phyloP scores from a whole-genome alignment of 2,113 vertebrate species.

The Rhabdornis inornatus region DNA sequence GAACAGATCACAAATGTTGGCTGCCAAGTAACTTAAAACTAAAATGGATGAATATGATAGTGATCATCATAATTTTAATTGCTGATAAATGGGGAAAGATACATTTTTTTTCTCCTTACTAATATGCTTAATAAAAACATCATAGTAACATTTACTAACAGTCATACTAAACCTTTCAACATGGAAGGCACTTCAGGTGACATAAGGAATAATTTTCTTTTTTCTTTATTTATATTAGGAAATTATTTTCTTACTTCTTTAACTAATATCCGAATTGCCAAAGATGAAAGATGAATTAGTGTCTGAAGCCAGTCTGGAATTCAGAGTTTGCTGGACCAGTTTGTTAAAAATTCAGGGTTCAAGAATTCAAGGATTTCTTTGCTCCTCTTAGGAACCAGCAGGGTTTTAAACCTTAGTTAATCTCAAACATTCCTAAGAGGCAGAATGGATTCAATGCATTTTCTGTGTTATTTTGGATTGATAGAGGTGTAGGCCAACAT shows the following conservation, averaged over 20 bases:
- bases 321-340: background rate
- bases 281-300: background rate
- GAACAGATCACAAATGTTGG: background rate
- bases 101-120: background rate
- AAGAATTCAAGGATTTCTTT: background rate
- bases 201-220: background rate
- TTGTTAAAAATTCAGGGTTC: background rate
- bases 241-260: background rate
- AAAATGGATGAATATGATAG: background rate
- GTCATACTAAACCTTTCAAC: background rate
- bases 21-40: constrained; percentile 10
- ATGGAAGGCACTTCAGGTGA: background rate
- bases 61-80: background rate
- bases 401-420: background rate
- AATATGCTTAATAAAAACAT: background rate
- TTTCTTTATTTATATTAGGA: background rate
- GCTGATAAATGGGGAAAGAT: background rate
- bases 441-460: background rate
- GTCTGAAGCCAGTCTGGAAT: background rate
- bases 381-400: background rate
- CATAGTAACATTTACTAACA: background rate
- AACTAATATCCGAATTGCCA: background rate
- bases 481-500: background rate
- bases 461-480: background rate
- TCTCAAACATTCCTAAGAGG: background rate